phyloP scores from a whole-genome alignment of 2,113 vertebrate genomes.

The Planiliza haematocheilus region DNA sequence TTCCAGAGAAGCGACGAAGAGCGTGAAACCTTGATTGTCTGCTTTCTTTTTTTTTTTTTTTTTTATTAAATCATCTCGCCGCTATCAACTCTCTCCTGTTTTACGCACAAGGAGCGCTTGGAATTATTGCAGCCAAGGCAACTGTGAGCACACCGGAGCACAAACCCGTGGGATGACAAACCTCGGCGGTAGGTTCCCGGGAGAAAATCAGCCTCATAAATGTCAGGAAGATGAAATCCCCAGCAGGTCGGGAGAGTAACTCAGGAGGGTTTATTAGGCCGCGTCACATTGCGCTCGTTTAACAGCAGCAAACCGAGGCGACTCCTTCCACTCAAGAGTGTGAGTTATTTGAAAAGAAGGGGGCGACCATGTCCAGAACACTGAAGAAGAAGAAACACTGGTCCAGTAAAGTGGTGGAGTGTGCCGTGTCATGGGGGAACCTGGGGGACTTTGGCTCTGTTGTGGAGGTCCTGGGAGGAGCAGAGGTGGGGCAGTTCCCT shows the following conservation, averaged over 20 bases:
- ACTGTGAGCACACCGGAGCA: slow-evolving; percentile 45
- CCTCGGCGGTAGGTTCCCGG: slow-evolving; percentile 26
- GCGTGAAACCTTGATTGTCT: neutral
- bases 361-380: slow-evolving; percentile 90
- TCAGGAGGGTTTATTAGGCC: slow-evolving; percentile 59
- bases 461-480: slow-evolving; percentile 92
- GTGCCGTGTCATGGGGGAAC: slow-evolving; percentile 89
- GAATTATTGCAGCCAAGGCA: slow-evolving; percentile 46
- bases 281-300: slow-evolving; percentile 51
- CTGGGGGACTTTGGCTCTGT: slow-evolving; percentile 85
- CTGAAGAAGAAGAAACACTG: slow-evolving; percentile 97
- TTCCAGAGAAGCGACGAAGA: neutral
- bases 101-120: slow-evolving; percentile 69
- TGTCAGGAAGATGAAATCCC: slow-evolving; percentile 64
- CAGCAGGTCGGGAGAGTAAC: slow-evolving; percentile 56
- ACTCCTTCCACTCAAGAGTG: slow-evolving; percentile 19
- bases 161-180: slow-evolving; percentile 48
- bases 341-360: slow-evolving; percentile 13
- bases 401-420: slow-evolving; percentile 95
- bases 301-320: slow-evolving; percentile 21
- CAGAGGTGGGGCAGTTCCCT: slow-evolving; percentile 93
- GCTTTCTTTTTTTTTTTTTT: neutral
- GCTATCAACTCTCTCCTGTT: slow-evolving; percentile 42
- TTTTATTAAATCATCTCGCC: neutral
- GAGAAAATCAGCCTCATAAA: slow-evolving; percentile 26